phyloP scores from a whole-genome alignment of 2,113 vertebrate genomes.

The Amphiprion percula region DNA sequence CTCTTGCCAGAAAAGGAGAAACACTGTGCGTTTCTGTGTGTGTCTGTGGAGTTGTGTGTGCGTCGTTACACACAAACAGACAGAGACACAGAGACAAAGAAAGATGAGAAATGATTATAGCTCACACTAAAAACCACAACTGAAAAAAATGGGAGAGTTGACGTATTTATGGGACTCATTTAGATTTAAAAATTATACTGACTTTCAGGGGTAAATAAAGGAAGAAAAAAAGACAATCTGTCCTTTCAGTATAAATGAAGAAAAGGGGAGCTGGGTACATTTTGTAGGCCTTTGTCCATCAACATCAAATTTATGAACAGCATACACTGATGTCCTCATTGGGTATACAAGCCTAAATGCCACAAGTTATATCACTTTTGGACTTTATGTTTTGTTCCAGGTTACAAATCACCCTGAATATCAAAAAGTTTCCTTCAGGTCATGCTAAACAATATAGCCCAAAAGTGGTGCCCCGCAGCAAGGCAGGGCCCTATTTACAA shows the following conservation, averaged over 20 bases:
- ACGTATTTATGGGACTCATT: conserved; percentile 81
- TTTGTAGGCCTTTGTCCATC: conserved; percentile 61
- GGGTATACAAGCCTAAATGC: conserved; percentile 30
- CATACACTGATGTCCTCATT: conserved; percentile 24
- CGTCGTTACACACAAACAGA: conserved; percentile 74
- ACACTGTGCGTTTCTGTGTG: conserved; percentile 70
- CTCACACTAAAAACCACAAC: conserved; percentile 82
- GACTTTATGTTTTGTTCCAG: conserved; percentile 48
- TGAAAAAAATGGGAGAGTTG: conserved; percentile 76
- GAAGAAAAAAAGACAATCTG: conserved; percentile 60
- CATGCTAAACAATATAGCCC: conserved; percentile 74
- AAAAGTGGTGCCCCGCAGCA: conserved; percentile 68
- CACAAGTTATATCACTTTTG: conserved; percentile 44
- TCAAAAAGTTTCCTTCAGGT: conserved; percentile 74
- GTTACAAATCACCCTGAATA: conserved; percentile 68
- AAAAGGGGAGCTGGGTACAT: conserved; percentile 42
- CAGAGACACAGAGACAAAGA: conserved; percentile 79
- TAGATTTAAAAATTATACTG: conserved; percentile 76
- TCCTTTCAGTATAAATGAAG: conserved; percentile 44
- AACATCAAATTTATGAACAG: conserved; percentile 60
- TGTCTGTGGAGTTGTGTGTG: conserved; percentile 55
- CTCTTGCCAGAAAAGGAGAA: conserved; percentile 81
- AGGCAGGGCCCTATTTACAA: conserved; percentile 80
- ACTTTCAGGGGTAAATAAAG: conserved; percentile 76
- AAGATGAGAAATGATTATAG: conserved; percentile 85